Percentiles rank a stretch among this genome's conserved stretches.
These are phyloP conservation scores for Phacellophora camtschatica DNA, from an alignment of 30 jellyfish, hydroid and myxozoan genomes.

Conservation along the genomic window DNA sequence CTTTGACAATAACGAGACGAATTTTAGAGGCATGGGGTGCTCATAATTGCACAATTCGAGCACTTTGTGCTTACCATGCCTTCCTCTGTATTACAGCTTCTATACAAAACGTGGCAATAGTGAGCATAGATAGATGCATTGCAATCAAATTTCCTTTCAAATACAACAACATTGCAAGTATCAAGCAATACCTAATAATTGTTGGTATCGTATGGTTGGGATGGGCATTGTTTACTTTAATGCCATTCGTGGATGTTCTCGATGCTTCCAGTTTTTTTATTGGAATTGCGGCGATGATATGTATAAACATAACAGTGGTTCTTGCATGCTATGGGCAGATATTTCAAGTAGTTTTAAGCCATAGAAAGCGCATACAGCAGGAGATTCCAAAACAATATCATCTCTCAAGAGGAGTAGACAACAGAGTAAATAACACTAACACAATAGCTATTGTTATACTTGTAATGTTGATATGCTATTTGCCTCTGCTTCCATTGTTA, in stretches of 20 bases:
- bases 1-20: constrained; percentile 52
- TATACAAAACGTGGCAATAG: constrained; percentile 54
- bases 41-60: constrained; percentile 49
- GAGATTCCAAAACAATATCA: constrained; percentile 30
- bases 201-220: constrained; percentile 24
- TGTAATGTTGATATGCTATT: constrained; percentile 54
- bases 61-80: constrained; percentile 69
- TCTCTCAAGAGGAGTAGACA: constrained; percentile 9
- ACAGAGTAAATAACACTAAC: constrained; percentile 51
- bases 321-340: constrained; percentile 54
- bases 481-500: constrained; percentile 56
- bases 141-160: constrained; percentile 58
- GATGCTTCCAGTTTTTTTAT: constrained; percentile 51
- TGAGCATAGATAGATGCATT: constrained; percentile 57
- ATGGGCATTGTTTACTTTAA: constrained; percentile 12
- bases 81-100: constrained; percentile 52
- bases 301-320: constrained; percentile 32
- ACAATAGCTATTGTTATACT: constrained; percentile 57
- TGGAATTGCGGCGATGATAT: constrained; percentile 18
- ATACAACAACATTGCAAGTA: constrained; percentile 43
- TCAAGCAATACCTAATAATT: constrained; percentile 9
- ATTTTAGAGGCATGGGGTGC: constrained; percentile 54
- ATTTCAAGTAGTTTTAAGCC: constrained; percentile 42
- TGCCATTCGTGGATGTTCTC: constrained; percentile 40
- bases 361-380: constrained; percentile 50